A percentile compares a stretch with the other conserved stretches of the same genome.
phyloP scores from a whole-genome alignment of 2,797 vertebrate genomes.

The Peromyscus eremicus region DNA sequence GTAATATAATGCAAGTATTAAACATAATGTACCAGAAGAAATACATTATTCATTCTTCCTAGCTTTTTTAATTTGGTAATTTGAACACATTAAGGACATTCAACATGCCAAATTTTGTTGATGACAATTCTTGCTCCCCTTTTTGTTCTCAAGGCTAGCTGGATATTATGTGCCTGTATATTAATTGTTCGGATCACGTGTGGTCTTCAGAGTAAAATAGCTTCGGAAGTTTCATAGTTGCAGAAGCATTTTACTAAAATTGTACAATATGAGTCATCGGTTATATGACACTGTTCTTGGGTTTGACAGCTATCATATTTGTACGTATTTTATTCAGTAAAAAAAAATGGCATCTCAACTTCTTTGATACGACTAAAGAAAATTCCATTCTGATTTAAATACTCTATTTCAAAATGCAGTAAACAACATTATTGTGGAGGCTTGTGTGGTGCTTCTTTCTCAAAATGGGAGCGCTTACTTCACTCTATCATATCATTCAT shows the following conservation, averaged over 20 bases:
- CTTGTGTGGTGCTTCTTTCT: background rate
- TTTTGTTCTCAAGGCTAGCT: background rate
- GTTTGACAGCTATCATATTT: background rate
- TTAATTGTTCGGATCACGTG: background rate
- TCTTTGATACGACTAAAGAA: conserved; percentile 11
- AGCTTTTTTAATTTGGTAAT: background rate
- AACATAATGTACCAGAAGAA: background rate
- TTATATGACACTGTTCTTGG: background rate
- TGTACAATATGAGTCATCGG: background rate
- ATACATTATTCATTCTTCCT: background rate
- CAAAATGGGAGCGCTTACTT: background rate
- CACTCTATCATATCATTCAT: background rate
- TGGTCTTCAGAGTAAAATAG: conserved; percentile 43
- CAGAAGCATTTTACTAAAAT: background rate
- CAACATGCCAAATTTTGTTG: background rate
- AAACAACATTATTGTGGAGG: background rate
- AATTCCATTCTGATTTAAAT: background rate
- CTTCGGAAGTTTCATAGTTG: background rate
- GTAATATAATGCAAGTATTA: background rate
- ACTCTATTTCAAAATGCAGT: background rate
- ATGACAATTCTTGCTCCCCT: background rate
- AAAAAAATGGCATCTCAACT: background rate
- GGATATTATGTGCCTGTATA: background rate
- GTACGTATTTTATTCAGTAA: background rate
- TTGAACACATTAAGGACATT: background rate